Conservation (phyloP, 2,113 vertebrate genomes). For the Cromileptes altivelis region DNA sequence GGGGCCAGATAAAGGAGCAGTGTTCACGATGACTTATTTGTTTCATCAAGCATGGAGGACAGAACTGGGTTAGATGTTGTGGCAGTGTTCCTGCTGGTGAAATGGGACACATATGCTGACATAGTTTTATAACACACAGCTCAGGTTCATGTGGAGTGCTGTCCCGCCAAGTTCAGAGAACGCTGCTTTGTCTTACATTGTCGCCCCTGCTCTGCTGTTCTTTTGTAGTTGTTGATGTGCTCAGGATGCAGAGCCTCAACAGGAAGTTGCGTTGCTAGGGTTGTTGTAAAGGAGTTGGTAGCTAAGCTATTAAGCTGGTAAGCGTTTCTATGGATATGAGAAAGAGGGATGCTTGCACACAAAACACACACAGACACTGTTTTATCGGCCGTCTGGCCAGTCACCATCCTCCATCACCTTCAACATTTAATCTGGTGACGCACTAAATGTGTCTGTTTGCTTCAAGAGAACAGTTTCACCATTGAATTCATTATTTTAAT, state of each 20-base stretch:
- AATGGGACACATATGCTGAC: slow-evolving; percentile 22
- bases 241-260: slow-evolving; percentile 35
- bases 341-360: slow-evolving; percentile 37
- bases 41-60: slow-evolving; percentile 48
- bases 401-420: slow-evolving; percentile 8
- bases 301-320: slow-evolving; percentile 51
- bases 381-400: slow-evolving; percentile 23
- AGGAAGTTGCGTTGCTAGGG: slow-evolving; percentile 69
- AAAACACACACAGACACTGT: slow-evolving; percentile 24
- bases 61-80: slow-evolving; percentile 40
- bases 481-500: background rate
- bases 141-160: slow-evolving; percentile 1
- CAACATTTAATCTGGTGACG: background rate
- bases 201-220: background rate
- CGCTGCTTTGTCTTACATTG: slow-evolving; percentile 6
- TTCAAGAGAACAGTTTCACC: slow-evolving; percentile 19
- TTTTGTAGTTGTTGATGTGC: slow-evolving; percentile 45
- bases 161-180: slow-evolving; percentile 5
- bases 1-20: background rate
- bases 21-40: slow-evolving; percentile 46
- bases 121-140: slow-evolving; percentile 10
- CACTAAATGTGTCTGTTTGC: slow-evolving; percentile 4
- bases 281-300: slow-evolving; percentile 45
- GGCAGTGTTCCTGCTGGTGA: slow-evolving; percentile 1
- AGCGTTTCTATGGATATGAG: slow-evolving; percentile 48